A percentile compares a stretch with the other conserved stretches of the same genome.
phyloP scores from a whole-genome alignment of 2,888 invertebrate genomes.

The Diplazon laetatorius region DNA sequence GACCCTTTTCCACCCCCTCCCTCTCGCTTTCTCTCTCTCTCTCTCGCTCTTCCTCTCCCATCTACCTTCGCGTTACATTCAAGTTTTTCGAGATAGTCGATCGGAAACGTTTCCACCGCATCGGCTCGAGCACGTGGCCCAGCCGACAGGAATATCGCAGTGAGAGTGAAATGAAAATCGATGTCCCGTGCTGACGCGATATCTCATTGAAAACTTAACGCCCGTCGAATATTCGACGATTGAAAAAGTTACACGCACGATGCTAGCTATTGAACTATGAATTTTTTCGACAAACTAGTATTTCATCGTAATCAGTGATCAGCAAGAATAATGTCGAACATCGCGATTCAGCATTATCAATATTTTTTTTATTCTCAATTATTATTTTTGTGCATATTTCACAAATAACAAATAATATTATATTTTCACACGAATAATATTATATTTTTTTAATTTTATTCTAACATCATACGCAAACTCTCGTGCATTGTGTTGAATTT shows the following conservation, averaged over 20 bases:
- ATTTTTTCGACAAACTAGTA: no score
- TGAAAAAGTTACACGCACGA: no score
- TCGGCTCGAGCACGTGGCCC: slow-evolving; percentile 16
- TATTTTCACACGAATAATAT: no score
- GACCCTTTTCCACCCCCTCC: slow-evolving; percentile 27
- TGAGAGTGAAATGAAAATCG: slow-evolving; percentile 52
- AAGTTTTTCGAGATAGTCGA: slow-evolving; percentile 36
- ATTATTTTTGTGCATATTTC: no score
- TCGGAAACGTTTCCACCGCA: slow-evolving; percentile 44
- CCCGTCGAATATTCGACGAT: no score
- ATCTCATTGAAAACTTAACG: not conserved
- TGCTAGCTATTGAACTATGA: not conserved
- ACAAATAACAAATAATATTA: not conserved
- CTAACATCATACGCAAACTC: no score
- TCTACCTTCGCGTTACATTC: slow-evolving; percentile 25
- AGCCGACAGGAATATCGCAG: slow-evolving; percentile 46
- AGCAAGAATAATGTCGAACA: no score
- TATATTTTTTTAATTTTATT: no score
- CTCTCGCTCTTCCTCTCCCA: slow-evolving; percentile 20
- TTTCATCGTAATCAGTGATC: no score
- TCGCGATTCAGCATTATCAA: no score
- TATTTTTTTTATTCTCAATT: not conserved
- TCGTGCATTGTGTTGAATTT: not conserved
- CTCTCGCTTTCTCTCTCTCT: slow-evolving; percentile 27
- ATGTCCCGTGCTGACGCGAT: slow-evolving; percentile 13